phyloP scores from a whole-genome alignment of 2,797 vertebrate species.

The Meriones psammophilus region DNA sequence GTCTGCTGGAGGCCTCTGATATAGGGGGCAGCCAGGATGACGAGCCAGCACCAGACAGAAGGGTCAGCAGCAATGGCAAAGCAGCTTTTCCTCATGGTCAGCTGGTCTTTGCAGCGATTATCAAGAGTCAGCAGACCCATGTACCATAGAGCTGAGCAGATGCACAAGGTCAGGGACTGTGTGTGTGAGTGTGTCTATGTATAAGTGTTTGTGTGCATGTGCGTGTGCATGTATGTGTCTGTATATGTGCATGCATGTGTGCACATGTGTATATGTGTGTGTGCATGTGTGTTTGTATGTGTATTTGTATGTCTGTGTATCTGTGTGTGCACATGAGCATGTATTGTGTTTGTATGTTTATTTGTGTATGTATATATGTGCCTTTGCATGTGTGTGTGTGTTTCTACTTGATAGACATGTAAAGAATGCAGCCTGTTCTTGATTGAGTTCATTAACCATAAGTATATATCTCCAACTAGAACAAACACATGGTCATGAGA shows the following conservation, averaged over 20 bases:
- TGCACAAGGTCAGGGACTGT: neutral
- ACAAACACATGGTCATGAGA: neutral
- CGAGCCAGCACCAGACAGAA: constrained; percentile 51
- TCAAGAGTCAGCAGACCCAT: neutral
- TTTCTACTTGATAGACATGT: neutral
- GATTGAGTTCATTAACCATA: constrained; percentile 4
- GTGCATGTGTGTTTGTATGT: neutral
- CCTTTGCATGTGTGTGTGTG: neutral
- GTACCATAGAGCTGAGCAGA: neutral
- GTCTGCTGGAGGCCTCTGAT: constrained; percentile 76
- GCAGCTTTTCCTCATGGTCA: neutral
- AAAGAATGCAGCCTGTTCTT: neutral
- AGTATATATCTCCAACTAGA: neutral
- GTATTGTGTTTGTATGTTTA: neutral
- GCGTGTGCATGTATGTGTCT: neutral
- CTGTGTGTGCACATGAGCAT: neutral
- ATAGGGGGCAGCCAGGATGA: constrained; percentile 68
- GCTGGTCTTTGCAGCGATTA: neutral
- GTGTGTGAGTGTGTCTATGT: neutral
- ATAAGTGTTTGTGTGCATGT: neutral
- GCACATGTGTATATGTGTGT: neutral
- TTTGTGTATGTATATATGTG: neutral
- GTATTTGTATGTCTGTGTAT: neutral
- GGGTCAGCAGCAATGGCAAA: neutral
- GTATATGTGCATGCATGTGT: neutral